Evolutionary conservation across 1,140 invertebrate species (phyloP).

Genomic region (Phenacoccus solenopsis): DNA sequence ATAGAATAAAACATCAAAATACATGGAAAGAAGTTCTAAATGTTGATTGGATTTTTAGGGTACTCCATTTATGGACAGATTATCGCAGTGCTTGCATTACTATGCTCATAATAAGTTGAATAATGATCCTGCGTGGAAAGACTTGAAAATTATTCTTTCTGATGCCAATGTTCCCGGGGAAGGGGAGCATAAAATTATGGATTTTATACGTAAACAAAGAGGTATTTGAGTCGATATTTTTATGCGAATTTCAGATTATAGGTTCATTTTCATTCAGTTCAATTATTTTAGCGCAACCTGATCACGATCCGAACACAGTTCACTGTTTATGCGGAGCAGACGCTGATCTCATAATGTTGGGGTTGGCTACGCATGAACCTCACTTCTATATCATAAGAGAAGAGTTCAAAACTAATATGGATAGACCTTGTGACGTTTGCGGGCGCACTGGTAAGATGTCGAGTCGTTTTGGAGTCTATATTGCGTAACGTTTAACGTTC

Average conservation of each 20-base stretch:
- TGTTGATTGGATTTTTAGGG: constrained; percentile 47
- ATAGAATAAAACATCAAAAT: neutral
- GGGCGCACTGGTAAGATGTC: constrained; percentile 69
- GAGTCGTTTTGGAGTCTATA: no score
- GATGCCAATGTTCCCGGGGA: constrained; percentile 94
- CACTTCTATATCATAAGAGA: constrained; percentile 97
- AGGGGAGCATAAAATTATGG: constrained; percentile 99
- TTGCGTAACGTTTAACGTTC: neutral
- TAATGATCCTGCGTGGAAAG: constrained; percentile 89
- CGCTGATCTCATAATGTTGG: constrained; percentile 97
- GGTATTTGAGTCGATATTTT: constrained; percentile 36
- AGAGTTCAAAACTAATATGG: constrained; percentile 97
- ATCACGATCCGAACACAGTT: constrained; percentile 95
- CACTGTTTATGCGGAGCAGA: constrained; percentile 98
- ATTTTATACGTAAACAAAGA: constrained; percentile 91
- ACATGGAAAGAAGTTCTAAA: neutral
- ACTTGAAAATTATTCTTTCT: constrained; percentile 90
- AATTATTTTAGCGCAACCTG: constrained; percentile 61
- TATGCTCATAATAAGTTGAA: constrained; percentile 91
- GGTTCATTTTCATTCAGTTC: no score
- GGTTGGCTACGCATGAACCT: constrained; percentile 95
- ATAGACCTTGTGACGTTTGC: constrained; percentile 92
- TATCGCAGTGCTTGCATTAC: constrained; percentile 89
- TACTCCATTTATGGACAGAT: constrained; percentile 92
- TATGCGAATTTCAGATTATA: neutral